Evolutionary conservation across 2,797 vertebrate genomes (phyloP), one percentile per base, ranked within the genome.

Genomic region (Acridotheres tristis): DNA sequence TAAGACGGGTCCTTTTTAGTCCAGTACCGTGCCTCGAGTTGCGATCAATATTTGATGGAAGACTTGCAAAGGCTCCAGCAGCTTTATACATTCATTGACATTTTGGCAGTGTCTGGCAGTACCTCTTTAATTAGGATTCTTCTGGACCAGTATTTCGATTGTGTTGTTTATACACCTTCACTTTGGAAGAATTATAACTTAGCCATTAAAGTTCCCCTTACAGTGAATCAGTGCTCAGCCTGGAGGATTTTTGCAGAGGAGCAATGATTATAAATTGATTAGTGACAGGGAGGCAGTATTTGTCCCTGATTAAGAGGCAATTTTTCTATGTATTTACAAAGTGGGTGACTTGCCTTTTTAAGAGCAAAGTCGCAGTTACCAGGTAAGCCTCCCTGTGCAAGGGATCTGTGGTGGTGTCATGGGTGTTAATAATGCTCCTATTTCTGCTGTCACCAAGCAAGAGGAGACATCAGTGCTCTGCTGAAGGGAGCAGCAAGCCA

Each of bases 11-110:
- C 61, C 90, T 96, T 95, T 87, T 76, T 89, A 91, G 80, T 73
- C 72, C 10, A 6, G 76, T 89, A 63, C 65, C 2, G 0, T 95
- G 90, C 90, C 83, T 96, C 68, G 83, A 86, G 54, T 96, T 88
- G 62, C 73, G 53, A 89, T 96, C 97, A 93, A 87, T 97, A 96
- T 91, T 90, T 93, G 95, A 96, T 94, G 95, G 93, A 95, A 95
- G 87, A 93, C 81, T 95, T 95, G 93, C 90, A 95, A 95, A 62
- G 67, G 51, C 73, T 95, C 93, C 96, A 96, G 69, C 79, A 95
- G 86, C 88, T 93, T 95, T 94, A 85, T 96, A 88, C 79, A 48
- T 94, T 92, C 83, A 72, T 74, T 93, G 94, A 94, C 53, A 38
- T 92, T 92, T 94, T 83, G 95, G 85, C 93, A 95, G 90, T 36